These are phyloP conservation scores for Tenebrosternarchus preto DNA, from an alignment of 2,113 vertebrate genomes.

Conservation along the genomic window DNA sequence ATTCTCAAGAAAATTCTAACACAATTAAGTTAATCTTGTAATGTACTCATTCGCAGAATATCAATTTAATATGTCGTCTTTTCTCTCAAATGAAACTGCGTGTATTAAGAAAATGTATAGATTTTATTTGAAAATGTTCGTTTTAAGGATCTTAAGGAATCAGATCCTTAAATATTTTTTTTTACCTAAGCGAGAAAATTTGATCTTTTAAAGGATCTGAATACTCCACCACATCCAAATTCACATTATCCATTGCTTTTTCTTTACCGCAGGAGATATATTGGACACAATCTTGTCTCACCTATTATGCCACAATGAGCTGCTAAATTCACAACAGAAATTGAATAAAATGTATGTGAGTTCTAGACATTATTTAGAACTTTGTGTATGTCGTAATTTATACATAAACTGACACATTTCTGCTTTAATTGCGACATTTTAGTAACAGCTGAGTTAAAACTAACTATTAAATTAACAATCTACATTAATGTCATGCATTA, in stretches of 20 bases:
- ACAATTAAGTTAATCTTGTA: not conserved
- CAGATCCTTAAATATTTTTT: not conserved
- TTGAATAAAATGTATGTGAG: too few species aligned
- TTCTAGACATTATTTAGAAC: too few species aligned
- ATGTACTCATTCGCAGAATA: constrained; percentile 11
- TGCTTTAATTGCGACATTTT: too few species aligned
- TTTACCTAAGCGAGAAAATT: not conserved
- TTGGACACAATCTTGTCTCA: not conserved
- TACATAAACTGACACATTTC: too few species aligned
- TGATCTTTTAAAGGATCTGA: not conserved
- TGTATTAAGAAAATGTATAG: not conserved
- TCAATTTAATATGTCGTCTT: not conserved
- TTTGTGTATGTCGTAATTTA: too few species aligned
- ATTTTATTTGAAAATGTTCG: not conserved
- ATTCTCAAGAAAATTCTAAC: constrained; percentile 10
- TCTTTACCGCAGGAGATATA: not conserved
- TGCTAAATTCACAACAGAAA: too few species aligned
- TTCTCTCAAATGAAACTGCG: not conserved
- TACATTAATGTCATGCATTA: too few species aligned
- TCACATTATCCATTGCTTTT: not conserved
- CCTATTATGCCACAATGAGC: too few species aligned
- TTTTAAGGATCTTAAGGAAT: too few species aligned
- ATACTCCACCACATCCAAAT: not conserved
- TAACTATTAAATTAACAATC: too few species aligned
- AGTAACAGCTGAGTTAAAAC: too few species aligned